Conservation (phyloP, 2,888 invertebrate species). For the Ctena decussata region DNA sequence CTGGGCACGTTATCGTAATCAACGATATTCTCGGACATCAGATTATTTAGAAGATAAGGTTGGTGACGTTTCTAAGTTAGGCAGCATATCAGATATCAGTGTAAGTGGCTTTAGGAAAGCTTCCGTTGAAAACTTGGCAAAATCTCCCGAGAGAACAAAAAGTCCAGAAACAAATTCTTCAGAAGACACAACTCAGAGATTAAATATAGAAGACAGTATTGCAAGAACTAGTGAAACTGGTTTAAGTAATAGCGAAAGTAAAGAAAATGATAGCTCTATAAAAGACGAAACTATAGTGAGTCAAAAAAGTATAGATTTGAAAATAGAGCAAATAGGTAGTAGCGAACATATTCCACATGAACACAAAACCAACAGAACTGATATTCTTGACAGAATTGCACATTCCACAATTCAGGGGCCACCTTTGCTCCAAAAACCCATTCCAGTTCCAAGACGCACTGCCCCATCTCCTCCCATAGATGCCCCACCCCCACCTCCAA, state of each 20-base stretch:
- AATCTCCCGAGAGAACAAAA: slow-evolving; percentile 17
- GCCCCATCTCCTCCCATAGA: slow-evolving; percentile 61
- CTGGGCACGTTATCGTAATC: slow-evolving; percentile 66
- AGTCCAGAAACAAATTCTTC: slow-evolving; percentile 13
- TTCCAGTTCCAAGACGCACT: slow-evolving; percentile 50
- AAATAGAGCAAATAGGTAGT: not conserved
- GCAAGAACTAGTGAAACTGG: not conserved
- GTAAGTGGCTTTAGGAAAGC: slow-evolving; percentile 64
- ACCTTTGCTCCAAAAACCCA: slow-evolving; percentile 35
- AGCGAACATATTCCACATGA: not conserved
- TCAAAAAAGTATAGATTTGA: not conserved
- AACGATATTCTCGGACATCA: slow-evolving; percentile 56
- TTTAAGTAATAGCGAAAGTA: not conserved
- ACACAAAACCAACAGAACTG: not conserved
- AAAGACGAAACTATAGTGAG: not conserved
- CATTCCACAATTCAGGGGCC: slow-evolving; percentile 2
- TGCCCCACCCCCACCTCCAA: slow-evolving; percentile 55
- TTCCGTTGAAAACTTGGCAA: slow-evolving; percentile 57
- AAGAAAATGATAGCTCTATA: not conserved
- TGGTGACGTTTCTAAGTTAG: slow-evolving; percentile 64
- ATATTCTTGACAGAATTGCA: not conserved
- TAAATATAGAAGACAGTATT: not conserved
- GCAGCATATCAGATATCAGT: slow-evolving; percentile 66
- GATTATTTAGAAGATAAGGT: slow-evolving; percentile 67
- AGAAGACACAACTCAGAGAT: not conserved